Percentiles rank a stretch among this genome's conserved stretches.
Evolutionary conservation across 2,113 vertebrate genomes (phyloP).

Genomic region (Nannobrachium achirus): DNA sequence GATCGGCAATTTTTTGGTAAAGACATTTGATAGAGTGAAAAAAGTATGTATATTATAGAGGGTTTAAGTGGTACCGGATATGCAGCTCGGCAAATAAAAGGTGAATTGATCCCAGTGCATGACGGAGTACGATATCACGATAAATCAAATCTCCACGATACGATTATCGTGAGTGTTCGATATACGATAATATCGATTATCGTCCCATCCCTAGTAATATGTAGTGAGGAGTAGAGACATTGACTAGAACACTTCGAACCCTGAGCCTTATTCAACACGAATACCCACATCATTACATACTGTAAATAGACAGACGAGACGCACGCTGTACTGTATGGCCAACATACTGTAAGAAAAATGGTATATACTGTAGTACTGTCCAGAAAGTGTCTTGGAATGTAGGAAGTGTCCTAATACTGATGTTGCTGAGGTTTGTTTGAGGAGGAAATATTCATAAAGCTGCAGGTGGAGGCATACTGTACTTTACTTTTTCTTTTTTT

Average conservation of each 20-base stretch:
- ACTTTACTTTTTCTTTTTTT: slow-evolving; percentile 6
- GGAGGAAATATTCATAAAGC: slow-evolving; percentile 39
- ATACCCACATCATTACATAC: slow-evolving; percentile 55
- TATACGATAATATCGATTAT: too few relatives aligned
- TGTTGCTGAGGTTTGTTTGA: slow-evolving; percentile 20
- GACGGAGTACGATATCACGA: too few relatives aligned
- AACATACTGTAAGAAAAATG: slow-evolving; percentile 59
- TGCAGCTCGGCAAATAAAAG: too few relatives aligned
- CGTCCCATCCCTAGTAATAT: slow-evolving; percentile 51
- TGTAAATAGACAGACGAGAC: slow-evolving; percentile 47
- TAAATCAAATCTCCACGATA: too few relatives aligned
- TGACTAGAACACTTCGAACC: slow-evolving; percentile 72
- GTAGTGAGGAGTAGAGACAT: slow-evolving; percentile 48
- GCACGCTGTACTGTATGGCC: slow-evolving; percentile 46
- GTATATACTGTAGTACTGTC: slow-evolving; percentile 47
- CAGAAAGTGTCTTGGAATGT: slow-evolving; percentile 65
- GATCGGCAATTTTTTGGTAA: too few relatives aligned
- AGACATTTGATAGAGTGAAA: too few relatives aligned
- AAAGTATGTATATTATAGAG: too few relatives aligned
- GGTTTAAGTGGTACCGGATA: too few relatives aligned
- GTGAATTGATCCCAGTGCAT: too few relatives aligned
- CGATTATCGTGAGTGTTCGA: too few relatives aligned
- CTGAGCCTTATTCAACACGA: slow-evolving; percentile 75
- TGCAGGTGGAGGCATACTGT: slow-evolving; percentile 14
- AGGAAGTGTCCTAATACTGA: slow-evolving; percentile 51